A percentile compares a stretch with the other conserved stretches of the same genome.
phyloP scores from a whole-genome alignment of 2,797 vertebrate species.

The Megalops cyprinoides region DNA sequence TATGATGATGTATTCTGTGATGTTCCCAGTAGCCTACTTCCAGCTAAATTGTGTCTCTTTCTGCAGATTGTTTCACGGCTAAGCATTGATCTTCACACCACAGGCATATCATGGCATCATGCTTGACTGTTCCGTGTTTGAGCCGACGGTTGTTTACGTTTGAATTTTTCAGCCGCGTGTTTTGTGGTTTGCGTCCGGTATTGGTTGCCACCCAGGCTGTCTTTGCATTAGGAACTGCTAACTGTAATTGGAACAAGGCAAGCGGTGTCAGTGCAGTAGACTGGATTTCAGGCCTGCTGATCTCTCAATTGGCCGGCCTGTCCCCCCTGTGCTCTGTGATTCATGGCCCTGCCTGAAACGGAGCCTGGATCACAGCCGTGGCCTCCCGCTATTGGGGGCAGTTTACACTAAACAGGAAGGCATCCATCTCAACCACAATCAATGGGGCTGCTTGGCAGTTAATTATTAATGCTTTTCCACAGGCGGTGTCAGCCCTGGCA shows the following conservation, averaged over 20 bases:
- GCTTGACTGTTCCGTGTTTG: background rate
- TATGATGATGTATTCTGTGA: too few species aligned
- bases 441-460: slow-evolving; percentile 37
- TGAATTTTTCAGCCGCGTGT: background rate
- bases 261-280: background rate
- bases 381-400: slow-evolving; percentile 5
- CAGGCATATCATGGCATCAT: background rate
- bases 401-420: slow-evolving; percentile 24
- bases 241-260: background rate
- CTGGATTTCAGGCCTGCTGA: background rate
- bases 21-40: background rate
- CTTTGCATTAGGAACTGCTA: background rate
- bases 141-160: background rate
- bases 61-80: background rate
- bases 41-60: background rate
- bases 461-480: slow-evolving; percentile 50
- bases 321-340: background rate
- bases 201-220: background rate
- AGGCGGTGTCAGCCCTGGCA: background rate
- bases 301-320: background rate
- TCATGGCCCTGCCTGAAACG: background rate
- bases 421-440: slow-evolving; percentile 39
- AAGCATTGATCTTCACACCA: background rate
- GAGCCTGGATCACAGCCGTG: background rate
- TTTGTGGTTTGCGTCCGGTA: background rate